Evolutionary conservation across 2,113 vertebrate species (phyloP).

Genomic region (Peromyscus polionotus): DNA sequence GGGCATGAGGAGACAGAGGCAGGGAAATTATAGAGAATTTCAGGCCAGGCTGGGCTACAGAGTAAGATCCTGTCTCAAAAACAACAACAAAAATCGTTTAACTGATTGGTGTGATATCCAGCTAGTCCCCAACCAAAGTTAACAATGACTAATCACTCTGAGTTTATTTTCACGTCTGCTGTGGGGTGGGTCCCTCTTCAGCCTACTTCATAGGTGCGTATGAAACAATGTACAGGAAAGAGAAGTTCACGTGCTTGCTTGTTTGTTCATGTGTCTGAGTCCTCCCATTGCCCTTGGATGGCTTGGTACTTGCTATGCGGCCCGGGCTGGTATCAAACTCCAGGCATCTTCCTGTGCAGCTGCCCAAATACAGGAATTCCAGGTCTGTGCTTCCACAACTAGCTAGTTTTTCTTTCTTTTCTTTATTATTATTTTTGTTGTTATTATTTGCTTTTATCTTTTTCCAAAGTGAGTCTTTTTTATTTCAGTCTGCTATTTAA

Average conservation of each 20-base stretch:
- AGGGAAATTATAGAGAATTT: background rate
- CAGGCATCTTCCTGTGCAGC: background rate
- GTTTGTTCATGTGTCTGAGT: background rate
- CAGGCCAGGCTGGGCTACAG: background rate
- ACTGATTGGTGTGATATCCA: background rate
- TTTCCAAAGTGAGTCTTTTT: background rate
- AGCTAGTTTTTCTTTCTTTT: background rate
- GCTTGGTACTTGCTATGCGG: no score
- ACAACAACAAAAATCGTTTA: background rate
- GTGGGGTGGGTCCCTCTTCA: background rate
- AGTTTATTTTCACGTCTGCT: background rate
- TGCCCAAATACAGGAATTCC: no score
- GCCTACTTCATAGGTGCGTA: background rate
- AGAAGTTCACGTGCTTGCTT: background rate
- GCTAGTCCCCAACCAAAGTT: background rate
- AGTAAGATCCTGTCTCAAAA: background rate
- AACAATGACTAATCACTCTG: background rate
- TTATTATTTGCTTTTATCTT: background rate
- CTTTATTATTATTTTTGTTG: background rate
- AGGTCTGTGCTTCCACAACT: background rate
- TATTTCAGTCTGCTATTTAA: background rate
- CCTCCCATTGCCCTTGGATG: background rate
- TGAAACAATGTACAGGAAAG: background rate
- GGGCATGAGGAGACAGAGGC: background rate
- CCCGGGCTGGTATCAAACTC: background rate